Conservation (phyloP, 1,140 invertebrate species). For the Cherax quadricarinatus region DNA sequence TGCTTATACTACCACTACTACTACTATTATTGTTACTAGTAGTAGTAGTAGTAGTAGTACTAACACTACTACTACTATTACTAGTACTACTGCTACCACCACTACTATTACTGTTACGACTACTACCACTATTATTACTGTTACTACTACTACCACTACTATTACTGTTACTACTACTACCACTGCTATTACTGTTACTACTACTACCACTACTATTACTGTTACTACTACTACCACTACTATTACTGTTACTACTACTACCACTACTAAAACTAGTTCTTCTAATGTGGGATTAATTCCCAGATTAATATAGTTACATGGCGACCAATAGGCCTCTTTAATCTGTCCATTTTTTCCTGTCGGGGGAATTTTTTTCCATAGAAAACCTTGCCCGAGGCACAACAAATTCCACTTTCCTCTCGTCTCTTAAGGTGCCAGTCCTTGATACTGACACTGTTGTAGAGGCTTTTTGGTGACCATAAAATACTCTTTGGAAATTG, state of each 20-base stretch:
- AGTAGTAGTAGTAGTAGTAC: too few species aligned
- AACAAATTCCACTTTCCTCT: too few species aligned
- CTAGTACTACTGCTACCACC: not conserved
- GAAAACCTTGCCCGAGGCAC: too few species aligned
- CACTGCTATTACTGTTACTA: not conserved
- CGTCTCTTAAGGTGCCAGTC: too few species aligned
- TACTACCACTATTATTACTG: not conserved
- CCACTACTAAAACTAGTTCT: not conserved
- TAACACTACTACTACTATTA: not conserved
- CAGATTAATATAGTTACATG: too few species aligned
- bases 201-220: not conserved
- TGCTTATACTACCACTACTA: constrained; percentile 1
- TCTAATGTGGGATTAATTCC: too few species aligned
- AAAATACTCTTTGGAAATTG: too few species aligned
- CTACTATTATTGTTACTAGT: not conserved
- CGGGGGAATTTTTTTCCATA: too few species aligned
- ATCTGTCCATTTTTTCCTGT: too few species aligned
- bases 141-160: constrained; percentile 1
- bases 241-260: constrained; percentile 7
- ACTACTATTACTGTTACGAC: not conserved
- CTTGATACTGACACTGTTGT: too few species aligned
- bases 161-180: not conserved
- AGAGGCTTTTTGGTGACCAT: too few species aligned
- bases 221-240: not conserved
- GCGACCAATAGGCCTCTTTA: too few species aligned